These are phyloP conservation scores for Podotricha telesiphe DNA, from an alignment of 2,888 invertebrate species.

Conservation along the genomic window DNA sequence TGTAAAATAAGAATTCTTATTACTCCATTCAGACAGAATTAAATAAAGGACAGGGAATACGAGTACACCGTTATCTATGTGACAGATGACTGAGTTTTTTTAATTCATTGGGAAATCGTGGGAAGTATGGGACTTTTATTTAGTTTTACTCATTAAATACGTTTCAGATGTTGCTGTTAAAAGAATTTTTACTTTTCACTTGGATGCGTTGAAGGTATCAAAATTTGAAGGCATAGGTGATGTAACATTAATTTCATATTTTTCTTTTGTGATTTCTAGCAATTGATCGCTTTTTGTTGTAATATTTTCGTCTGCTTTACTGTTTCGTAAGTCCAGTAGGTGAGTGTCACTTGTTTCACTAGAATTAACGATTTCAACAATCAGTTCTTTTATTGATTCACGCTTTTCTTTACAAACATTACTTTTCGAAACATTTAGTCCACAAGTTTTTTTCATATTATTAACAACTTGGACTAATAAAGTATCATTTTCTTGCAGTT, in stretches of 20 bases:
- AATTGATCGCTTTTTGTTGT: conserved; percentile 2
- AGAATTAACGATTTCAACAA: neutral
- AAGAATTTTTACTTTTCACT: neutral
- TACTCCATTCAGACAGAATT: no score
- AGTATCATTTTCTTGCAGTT: conserved; percentile 11
- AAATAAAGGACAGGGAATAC: no score
- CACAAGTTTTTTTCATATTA: conserved; percentile 5
- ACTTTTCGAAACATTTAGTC: neutral
- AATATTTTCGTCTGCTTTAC: neutral
- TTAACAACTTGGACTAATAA: conserved; percentile 3
- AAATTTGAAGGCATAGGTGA: neutral
- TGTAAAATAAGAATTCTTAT: no score
- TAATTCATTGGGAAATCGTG: no score
- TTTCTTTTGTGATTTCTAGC: neutral
- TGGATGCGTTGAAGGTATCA: neutral
- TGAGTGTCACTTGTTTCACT: neutral
- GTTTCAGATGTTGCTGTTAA: no score
- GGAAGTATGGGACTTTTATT: no score
- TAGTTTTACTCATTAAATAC: no score
- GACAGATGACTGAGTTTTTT: no score
- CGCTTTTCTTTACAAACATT: neutral
- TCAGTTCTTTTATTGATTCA: neutral
- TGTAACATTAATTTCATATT: conserved; percentile 9
- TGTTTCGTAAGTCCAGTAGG: neutral
- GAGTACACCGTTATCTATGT: no score